A percentile compares a stretch with the other conserved stretches of the same genome.
Evolutionary conservation across 2,888 invertebrate species (phyloP).

Genomic region (Frankliniella fusca): DNA sequence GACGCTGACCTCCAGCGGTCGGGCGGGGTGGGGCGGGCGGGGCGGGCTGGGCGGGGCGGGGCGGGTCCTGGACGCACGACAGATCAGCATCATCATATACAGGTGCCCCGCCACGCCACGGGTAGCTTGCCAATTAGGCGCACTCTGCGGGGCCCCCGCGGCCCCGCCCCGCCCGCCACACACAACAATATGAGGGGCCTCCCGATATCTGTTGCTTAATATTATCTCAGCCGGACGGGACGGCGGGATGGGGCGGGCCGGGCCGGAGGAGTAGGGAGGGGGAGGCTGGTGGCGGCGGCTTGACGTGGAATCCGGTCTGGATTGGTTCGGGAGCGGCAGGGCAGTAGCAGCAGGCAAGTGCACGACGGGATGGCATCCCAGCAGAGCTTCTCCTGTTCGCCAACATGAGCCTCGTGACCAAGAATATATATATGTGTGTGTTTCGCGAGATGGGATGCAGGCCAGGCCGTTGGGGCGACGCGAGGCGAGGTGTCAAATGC

Average conservation of each 20-base stretch:
- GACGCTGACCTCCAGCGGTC: background rate
- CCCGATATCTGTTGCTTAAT: conserved; percentile 11
- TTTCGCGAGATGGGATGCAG: background rate
- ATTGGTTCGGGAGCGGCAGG: too few species aligned
- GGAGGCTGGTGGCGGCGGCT: too few species aligned
- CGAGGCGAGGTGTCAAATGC: too few species aligned
- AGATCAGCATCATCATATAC: background rate
- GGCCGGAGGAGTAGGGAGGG: too few species aligned
- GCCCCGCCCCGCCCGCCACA: too few species aligned
- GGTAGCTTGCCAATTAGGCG: conserved; percentile 1
- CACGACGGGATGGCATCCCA: background rate
- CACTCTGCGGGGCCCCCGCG: background rate
- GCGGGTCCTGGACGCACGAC: conserved; percentile 6
- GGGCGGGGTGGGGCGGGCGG: background rate
- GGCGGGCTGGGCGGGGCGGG: background rate
- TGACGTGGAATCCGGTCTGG: too few species aligned
- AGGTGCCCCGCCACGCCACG: background rate
- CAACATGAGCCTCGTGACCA: too few species aligned
- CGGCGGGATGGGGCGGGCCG: too few species aligned
- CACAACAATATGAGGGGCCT: background rate
- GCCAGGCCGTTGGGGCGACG: too few species aligned
- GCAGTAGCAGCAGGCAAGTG: background rate
- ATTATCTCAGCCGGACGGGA: background rate
- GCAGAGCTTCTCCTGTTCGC: too few species aligned
- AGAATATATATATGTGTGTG: too few species aligned